Conservation (phyloP, 2,797 vertebrate species). For the Chelidonichthys spinosus region DNA sequence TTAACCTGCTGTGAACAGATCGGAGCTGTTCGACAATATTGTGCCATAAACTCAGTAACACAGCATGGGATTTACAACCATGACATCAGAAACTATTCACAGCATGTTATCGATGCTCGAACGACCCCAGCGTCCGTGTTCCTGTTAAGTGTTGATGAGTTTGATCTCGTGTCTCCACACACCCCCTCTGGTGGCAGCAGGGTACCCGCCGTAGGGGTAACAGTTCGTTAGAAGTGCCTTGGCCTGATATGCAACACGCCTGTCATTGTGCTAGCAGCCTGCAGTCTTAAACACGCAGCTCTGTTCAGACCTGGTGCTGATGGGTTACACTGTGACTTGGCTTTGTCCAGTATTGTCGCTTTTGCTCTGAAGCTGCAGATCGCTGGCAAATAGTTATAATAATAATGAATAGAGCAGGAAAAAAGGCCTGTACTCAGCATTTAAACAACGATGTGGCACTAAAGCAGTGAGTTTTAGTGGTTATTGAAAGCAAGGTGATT, state of each 20-base stretch:
- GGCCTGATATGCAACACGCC: constrained; percentile 61
- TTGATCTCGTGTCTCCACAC: constrained; percentile 5
- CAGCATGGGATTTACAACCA: constrained; percentile 23
- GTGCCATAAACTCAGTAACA: constrained; percentile 48
- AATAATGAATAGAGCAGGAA: not conserved
- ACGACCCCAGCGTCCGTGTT: not conserved
- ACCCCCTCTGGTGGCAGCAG: constrained; percentile 39
- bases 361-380: not conserved
- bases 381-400: not conserved
- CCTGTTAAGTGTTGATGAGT: constrained; percentile 5
- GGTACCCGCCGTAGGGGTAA: constrained; percentile 36
- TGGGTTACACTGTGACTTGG: not conserved
- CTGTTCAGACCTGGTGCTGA: constrained; percentile 9
- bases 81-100: constrained; percentile 2
- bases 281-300: constrained; percentile 24
- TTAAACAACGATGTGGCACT: not conserved
- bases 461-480: not conserved
- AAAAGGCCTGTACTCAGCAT: not conserved
- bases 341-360: not conserved
- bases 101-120: constrained; percentile 16
- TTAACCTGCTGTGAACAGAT: constrained; percentile 33
- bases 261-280: constrained; percentile 52
- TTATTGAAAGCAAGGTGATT: not conserved
- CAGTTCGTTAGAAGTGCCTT: constrained; percentile 77
- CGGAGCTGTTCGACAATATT: constrained; percentile 5